Evolutionary conservation across 1,140 invertebrate species (phyloP).

Genomic region (Macrobrachium nipponense): DNA sequence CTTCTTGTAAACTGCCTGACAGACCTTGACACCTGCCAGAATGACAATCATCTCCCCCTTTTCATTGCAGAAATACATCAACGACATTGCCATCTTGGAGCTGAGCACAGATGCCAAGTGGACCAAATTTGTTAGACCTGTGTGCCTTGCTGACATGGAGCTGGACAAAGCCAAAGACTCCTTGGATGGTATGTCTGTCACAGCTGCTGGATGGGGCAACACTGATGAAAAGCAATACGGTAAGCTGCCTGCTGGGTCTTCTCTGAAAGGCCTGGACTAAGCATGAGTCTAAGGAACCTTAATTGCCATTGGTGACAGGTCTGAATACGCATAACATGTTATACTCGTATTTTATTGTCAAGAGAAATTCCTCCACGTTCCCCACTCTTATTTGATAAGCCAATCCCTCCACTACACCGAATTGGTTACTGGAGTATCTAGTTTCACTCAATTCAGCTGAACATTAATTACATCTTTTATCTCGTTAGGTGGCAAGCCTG

Average conservation of each 20-base stretch:
- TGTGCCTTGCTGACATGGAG: constrained; percentile 69
- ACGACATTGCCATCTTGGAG: constrained; percentile 72
- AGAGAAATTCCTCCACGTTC: too few relatives aligned
- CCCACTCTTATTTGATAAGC: too few relatives aligned
- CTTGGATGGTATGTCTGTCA: constrained; percentile 9
- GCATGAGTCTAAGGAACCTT: not conserved
- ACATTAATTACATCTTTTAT: too few relatives aligned
- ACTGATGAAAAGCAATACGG: constrained; percentile 60
- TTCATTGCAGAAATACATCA: constrained; percentile 58
- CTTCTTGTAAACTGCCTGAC: too few relatives aligned
- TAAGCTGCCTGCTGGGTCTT: not conserved
- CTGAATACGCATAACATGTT: too few relatives aligned
- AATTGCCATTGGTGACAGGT: too few relatives aligned
- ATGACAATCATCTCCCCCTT: not conserved
- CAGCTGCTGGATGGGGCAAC: constrained; percentile 55
- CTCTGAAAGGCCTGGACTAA: not conserved
- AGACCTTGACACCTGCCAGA: not conserved
- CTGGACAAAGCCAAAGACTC: constrained; percentile 30
- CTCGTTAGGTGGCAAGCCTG: constrained; percentile 39
- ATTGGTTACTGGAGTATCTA: too few relatives aligned
- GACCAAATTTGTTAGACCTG: constrained; percentile 68
- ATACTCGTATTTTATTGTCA: too few relatives aligned
- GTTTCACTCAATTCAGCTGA: too few relatives aligned
- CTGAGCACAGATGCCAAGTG: constrained; percentile 68
- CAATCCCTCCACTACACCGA: too few relatives aligned